A percentile compares a stretch with the other conserved stretches of the same genome.
phyloP scores from a whole-genome alignment of 1,140 invertebrate species.

The Trissolcus basalis region DNA sequence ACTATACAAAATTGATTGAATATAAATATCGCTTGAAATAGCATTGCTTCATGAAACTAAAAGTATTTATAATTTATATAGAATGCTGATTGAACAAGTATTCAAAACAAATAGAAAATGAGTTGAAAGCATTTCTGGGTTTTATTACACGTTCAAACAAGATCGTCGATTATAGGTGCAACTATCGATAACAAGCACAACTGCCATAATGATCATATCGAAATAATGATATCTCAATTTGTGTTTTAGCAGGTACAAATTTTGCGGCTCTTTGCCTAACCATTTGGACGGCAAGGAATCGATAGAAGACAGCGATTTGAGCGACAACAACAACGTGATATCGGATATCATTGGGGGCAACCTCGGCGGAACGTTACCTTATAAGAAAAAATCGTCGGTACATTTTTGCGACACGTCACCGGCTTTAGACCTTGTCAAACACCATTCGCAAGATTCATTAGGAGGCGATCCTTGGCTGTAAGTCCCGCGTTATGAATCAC shows the following conservation, averaged over 20 bases:
- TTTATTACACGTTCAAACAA: no score
- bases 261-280: constrained; percentile 83
- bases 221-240: constrained; percentile 20
- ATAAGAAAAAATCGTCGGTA: constrained; percentile 77
- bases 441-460: constrained; percentile 71
- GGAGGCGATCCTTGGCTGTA: constrained; percentile 75
- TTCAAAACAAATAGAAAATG: no score
- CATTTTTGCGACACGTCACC: constrained; percentile 76
- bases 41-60: no score
- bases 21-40: no score
- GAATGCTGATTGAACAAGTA: no score
- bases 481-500: constrained; percentile 7
- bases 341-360: constrained; percentile 80
- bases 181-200: no score
- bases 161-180: no score
- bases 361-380: constrained; percentile 77
- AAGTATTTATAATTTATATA: no score
- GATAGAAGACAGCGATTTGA: constrained; percentile 72
- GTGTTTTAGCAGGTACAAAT: constrained; percentile 72
- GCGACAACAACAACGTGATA: constrained; percentile 77
- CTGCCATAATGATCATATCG: no score
- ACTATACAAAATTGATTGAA: no score
- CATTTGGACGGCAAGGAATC: constrained; percentile 81
- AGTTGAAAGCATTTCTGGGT: no score
- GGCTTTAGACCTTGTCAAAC: constrained; percentile 68